A percentile compares a stretch with the other conserved stretches of the same genome.
phyloP scores from a whole-genome alignment of 23 tunicate species.

The Halocynthia roretzi region DNA sequence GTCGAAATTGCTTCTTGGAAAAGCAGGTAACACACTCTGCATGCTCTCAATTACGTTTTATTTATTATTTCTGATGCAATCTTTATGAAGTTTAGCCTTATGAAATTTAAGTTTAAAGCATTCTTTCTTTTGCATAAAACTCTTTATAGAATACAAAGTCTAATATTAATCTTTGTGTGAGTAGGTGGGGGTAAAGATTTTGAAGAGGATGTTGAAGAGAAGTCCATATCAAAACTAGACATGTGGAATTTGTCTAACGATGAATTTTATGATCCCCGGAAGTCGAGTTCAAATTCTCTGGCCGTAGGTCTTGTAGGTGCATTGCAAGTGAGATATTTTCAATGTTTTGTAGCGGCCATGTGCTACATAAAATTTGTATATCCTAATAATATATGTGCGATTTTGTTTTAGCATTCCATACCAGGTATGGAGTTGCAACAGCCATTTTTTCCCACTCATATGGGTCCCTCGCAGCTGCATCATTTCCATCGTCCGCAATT shows the following conservation, averaged over 20 bases:
- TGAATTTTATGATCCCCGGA: constrained; percentile 87
- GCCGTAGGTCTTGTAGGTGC: constrained; percentile 67
- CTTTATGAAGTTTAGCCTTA: too few relatives aligned
- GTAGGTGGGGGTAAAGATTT: constrained; percentile 13
- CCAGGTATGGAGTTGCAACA: constrained; percentile 94
- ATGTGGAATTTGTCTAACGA: constrained; percentile 96
- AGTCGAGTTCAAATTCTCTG: constrained; percentile 35
- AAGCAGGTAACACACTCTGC: constrained; percentile 40
- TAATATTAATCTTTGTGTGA: too few relatives aligned
- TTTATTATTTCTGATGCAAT: too few relatives aligned
- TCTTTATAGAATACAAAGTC: too few relatives aligned
- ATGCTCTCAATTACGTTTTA: too few relatives aligned
- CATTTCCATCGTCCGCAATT: constrained; percentile 77
- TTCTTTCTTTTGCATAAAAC: too few relatives aligned
- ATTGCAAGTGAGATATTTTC: constrained; percentile 36
- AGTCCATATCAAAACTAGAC: constrained; percentile 58
- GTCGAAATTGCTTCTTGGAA: constrained; percentile 46
- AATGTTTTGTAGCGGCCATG: too few relatives aligned
- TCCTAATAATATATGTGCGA: neutral
- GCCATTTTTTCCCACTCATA: constrained; percentile 87
- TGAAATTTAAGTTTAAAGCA: too few relatives aligned
- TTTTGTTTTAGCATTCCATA: constrained; percentile 70
- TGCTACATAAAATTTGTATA: neutral
- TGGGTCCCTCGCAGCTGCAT: constrained; percentile 56
- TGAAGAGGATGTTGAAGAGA: constrained; percentile 47